These are phyloP conservation scores for Scomber colias DNA, from an alignment of 2,113 vertebrate species.

Conservation along the genomic window DNA sequence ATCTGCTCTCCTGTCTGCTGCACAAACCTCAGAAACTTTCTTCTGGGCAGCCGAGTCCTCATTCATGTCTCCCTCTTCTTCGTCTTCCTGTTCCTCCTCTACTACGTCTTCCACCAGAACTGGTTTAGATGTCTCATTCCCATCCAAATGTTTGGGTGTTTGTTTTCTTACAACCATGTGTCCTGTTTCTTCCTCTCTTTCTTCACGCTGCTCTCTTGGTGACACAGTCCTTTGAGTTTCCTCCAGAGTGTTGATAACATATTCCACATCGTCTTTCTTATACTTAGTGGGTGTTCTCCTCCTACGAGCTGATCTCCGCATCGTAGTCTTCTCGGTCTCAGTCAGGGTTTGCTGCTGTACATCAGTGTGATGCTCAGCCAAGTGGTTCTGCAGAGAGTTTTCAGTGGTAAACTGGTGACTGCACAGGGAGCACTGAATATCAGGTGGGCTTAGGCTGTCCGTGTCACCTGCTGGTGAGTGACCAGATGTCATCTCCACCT, in stretches of 20 bases:
- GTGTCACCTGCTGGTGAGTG: conserved; percentile 40
- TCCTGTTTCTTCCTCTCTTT: conserved; percentile 30
- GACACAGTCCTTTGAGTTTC: conserved; percentile 14
- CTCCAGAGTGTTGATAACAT: conserved; percentile 15
- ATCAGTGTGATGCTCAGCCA: conserved; percentile 83
- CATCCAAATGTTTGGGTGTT: neutral
- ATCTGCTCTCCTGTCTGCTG: conserved; percentile 69
- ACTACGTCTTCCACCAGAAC: conserved; percentile 73
- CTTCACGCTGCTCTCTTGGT: conserved; percentile 12
- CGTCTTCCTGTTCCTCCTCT: conserved; percentile 78
- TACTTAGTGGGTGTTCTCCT: conserved; percentile 89
- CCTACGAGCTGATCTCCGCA: conserved; percentile 87
- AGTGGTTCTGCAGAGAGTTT: conserved; percentile 87
- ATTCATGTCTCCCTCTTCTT: conserved; percentile 73
- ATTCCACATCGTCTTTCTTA: conserved; percentile 80
- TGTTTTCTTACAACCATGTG: neutral
- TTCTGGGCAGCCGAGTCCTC: neutral
- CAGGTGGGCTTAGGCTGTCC: conserved; percentile 37
- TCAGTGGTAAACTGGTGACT: conserved; percentile 86
- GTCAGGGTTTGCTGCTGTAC: conserved; percentile 70
- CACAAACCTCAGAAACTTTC: conserved; percentile 54
- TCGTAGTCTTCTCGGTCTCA: conserved; percentile 24
- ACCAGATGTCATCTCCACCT: conserved; percentile 58
- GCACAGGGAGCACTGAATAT: conserved; percentile 82
- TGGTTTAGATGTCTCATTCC: conserved; percentile 68